Evolutionary conservation across 1,140 invertebrate species (phyloP).

Genomic region (Calliphora vicina): DNA sequence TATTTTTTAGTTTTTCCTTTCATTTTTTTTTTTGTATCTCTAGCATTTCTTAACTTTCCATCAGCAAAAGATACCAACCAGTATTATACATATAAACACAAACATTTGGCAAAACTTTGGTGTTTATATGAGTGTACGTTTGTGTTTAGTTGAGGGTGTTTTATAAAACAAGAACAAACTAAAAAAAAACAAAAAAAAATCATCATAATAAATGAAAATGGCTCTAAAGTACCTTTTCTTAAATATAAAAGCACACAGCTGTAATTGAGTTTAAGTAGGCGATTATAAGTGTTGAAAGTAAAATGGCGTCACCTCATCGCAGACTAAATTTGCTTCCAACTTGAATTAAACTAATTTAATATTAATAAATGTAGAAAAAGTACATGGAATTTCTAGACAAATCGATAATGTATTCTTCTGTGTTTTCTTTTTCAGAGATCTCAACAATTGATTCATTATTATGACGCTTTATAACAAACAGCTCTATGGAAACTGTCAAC

Average conservation of each 20-base stretch:
- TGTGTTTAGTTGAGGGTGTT: neutral
- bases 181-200: neutral
- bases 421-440: too few species aligned
- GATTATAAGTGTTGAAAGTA: conserved; percentile 19
- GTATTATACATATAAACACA: neutral
- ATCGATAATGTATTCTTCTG: too few species aligned
- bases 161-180: neutral
- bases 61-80: neutral
- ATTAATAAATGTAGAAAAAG: too few species aligned
- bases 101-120: neutral
- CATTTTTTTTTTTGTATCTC: neutral
- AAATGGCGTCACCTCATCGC: neutral
- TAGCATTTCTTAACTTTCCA: neutral
- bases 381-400: too few species aligned
- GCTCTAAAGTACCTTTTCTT: conserved; percentile 10
- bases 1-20: neutral
- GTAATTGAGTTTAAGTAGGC: conserved; percentile 32
- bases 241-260: neutral
- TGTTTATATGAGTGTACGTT: neutral
- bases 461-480: too few species aligned
- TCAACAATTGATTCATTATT: too few species aligned
- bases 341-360: too few species aligned
- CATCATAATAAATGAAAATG: neutral
- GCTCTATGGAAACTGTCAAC: too few species aligned
- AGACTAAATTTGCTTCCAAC: too few species aligned